Conservation (phyloP, 2,113 vertebrate genomes). For the Dasyornis broadbenti region DNA sequence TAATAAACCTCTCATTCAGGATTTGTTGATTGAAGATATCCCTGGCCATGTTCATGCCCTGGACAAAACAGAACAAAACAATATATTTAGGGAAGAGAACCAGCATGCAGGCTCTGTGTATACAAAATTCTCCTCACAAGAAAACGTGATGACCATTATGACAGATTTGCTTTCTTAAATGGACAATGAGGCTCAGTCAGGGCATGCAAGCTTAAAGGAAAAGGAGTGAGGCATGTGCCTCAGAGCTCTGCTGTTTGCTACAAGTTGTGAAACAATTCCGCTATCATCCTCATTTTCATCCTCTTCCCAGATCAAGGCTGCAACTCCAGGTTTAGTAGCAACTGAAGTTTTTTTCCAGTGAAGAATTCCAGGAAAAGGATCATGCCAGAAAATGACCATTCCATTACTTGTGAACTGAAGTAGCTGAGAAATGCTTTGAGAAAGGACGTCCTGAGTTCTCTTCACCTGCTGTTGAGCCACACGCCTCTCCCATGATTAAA, state of each 20-base stretch:
- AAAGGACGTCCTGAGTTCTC: neutral
- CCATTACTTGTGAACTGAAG: neutral
- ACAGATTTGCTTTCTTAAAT: neutral
- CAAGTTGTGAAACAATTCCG: neutral
- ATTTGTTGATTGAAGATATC: neutral
- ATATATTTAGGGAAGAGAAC: neutral
- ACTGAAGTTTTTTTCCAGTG: neutral
- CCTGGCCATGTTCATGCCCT: neutral
- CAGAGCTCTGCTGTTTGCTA: neutral
- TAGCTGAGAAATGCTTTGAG: neutral
- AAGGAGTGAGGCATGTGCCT: neutral
- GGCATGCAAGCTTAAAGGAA: fast-evolving
- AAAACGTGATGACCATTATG: neutral
- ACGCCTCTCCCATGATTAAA: neutral
- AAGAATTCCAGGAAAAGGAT: neutral
- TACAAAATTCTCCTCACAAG: neutral
- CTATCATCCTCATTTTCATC: neutral
- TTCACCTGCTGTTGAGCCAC: neutral
- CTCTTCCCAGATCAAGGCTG: neutral
- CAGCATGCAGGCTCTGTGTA: neutral
- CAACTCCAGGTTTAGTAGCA: neutral
- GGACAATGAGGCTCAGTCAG: neutral
- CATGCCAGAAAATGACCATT: neutral
- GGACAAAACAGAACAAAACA: neutral
- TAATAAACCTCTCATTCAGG: neutral